Percentiles rank a stretch among this genome's conserved stretches.
Evolutionary conservation across 2,888 invertebrate species (phyloP).

Genomic region (Neoitamus cyanurus): DNA sequence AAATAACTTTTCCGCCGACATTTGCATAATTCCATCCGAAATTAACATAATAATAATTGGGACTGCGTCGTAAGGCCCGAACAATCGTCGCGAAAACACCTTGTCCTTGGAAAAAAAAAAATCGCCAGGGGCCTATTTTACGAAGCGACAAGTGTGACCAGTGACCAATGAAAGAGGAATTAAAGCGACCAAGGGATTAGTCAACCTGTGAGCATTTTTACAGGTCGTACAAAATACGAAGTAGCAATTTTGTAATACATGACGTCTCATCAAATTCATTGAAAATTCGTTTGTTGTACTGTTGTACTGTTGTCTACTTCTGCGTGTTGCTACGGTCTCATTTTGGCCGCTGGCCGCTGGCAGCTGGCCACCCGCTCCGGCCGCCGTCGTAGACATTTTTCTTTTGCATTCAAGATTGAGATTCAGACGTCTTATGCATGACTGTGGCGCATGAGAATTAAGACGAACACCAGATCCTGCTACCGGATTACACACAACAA

Average conservation of each 20-base stretch:
- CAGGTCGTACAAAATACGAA: not conserved
- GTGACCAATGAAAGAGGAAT: too few relatives aligned
- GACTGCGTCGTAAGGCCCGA: not conserved
- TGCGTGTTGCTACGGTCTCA: not conserved
- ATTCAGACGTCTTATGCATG: not conserved
- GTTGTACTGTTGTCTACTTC: not conserved
- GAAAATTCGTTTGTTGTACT: not conserved
- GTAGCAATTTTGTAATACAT: not conserved
- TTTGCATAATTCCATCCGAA: not conserved
- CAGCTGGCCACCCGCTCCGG: too few relatives aligned
- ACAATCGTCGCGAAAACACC: not conserved
- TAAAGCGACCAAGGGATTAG: too few relatives aligned
- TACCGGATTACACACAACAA: slow-evolving; percentile 21
- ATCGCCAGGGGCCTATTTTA: too few relatives aligned
- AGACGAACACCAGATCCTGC: slow-evolving; percentile 17
- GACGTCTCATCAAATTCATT: slow-evolving; percentile 12
- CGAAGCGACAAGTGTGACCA: too few relatives aligned
- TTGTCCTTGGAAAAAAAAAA: not conserved
- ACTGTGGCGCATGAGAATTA: not conserved
- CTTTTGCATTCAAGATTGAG: not conserved
- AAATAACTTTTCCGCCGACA: slow-evolving; percentile 9
- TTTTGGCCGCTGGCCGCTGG: too few relatives aligned
- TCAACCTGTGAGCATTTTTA: too few relatives aligned
- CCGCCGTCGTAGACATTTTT: not conserved
- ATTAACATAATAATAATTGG: slow-evolving; percentile 14